Percentiles rank a stretch among this genome's conserved stretches.
Conservation (phyloP, 1,140 invertebrate genomes). For the Drosophila equinoxialis region DNA sequence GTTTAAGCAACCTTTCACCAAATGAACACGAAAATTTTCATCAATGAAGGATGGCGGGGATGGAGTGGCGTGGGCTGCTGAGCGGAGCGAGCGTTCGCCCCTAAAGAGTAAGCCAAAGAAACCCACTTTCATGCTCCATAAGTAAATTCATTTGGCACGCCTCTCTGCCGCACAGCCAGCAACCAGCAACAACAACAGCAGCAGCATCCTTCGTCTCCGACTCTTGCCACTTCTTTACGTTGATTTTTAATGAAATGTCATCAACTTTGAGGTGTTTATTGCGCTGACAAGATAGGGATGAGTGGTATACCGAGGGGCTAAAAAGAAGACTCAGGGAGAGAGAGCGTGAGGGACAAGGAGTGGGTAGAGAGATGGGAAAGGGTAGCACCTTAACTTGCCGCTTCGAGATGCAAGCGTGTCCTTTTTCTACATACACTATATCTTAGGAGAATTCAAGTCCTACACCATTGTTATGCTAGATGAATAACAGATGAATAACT, state of each 20-base stretch:
- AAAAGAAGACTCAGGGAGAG: neutral
- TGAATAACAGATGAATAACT: too few relatives aligned
- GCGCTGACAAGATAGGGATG: slow-evolving; percentile 62
- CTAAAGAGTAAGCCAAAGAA: slow-evolving; percentile 52
- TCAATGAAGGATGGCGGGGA: slow-evolving; percentile 40
- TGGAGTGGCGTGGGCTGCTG: neutral
- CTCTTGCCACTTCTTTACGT: slow-evolving; percentile 37
- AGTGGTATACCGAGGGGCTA: neutral
- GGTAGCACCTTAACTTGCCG: neutral
- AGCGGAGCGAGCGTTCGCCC: neutral
- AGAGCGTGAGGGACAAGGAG: neutral
- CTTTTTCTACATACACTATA: too few relatives aligned
- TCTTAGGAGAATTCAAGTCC: too few relatives aligned
- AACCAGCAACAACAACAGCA: neutral
- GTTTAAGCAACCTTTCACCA: slow-evolving; percentile 53
- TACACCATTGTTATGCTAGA: too few relatives aligned
- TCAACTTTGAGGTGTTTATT: slow-evolving; percentile 82
- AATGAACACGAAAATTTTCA: slow-evolving; percentile 75
- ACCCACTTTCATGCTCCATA: slow-evolving; percentile 80
- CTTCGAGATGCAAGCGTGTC: slow-evolving; percentile 1
- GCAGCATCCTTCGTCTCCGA: neutral
- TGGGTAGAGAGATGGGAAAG: neutral
- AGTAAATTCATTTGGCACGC: slow-evolving; percentile 76
- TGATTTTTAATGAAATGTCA: slow-evolving; percentile 81
- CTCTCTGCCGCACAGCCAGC: slow-evolving; percentile 11